Conservation (phyloP, 1,140 invertebrate species). For the Drosophila kikkawai region DNA sequence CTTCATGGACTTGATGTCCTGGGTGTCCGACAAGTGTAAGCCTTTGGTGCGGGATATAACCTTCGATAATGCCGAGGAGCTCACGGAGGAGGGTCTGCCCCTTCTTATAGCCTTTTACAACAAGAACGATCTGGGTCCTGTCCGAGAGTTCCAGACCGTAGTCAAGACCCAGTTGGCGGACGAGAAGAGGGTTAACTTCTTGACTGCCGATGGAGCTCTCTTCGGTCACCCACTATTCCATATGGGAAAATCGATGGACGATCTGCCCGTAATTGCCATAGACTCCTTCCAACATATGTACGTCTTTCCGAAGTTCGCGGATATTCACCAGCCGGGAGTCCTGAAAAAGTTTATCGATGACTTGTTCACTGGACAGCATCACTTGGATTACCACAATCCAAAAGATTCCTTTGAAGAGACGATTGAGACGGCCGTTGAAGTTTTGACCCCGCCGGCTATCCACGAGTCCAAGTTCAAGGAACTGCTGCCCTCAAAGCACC, state of each 20-base stretch:
- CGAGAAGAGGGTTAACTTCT: constrained; percentile 31
- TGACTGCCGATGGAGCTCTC: constrained; percentile 32
- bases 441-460: background rate
- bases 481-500: constrained; percentile 50
- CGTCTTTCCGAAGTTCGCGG: constrained; percentile 37
- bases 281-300: constrained; percentile 65
- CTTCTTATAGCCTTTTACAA: constrained; percentile 55
- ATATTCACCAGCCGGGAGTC: constrained; percentile 45
- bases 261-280: constrained; percentile 53
- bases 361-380: constrained; percentile 30
- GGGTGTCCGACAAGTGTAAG: constrained; percentile 32
- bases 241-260: constrained; percentile 37
- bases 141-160: constrained; percentile 28
- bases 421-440: background rate
- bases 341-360: constrained; percentile 41
- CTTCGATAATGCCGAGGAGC: constrained; percentile 64
- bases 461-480: constrained; percentile 60
- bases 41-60: constrained; percentile 46
- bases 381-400: constrained; percentile 11
- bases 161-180: constrained; percentile 11
- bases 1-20: background rate
- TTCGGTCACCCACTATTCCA: constrained; percentile 44
- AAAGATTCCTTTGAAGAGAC: background rate
- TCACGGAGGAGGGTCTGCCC: constrained; percentile 43
- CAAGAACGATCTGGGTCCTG: constrained; percentile 15